phyloP scores from a whole-genome alignment of 1,140 invertebrate genomes.

The Cotesia vestalis region DNA sequence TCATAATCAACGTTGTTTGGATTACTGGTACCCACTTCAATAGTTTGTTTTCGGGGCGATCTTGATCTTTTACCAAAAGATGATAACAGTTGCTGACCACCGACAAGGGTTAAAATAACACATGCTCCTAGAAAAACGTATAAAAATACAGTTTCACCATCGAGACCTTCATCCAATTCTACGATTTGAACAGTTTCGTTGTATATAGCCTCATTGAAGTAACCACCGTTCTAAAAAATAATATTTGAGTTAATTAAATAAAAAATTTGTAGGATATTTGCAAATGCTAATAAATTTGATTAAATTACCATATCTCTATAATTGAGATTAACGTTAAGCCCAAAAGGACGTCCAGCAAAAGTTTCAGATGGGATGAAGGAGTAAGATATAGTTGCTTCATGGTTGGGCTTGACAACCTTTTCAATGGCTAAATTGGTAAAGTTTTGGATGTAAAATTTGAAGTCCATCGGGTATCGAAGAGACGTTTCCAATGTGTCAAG shows the following conservation, averaged over 20 bases:
- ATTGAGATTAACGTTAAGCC: conserved; percentile 90
- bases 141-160: conserved; percentile 98
- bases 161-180: conserved; percentile 95
- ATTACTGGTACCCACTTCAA: conserved; percentile 84
- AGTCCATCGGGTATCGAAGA: conserved; percentile 98
- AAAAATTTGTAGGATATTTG: too few relatives aligned
- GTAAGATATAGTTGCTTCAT: conserved; percentile 95
- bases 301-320: conserved; percentile 85
- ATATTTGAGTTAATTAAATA: conserved; percentile 20
- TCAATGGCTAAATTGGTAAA: conserved; percentile 93
- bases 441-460: conserved; percentile 97
- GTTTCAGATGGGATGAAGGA: conserved; percentile 94
- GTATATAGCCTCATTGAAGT: conserved; percentile 91
- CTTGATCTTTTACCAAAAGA: conserved; percentile 75
- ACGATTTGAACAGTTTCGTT: conserved; percentile 98
- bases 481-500: conserved; percentile 95
- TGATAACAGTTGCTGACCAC: conserved; percentile 88
- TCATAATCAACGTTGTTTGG: conserved; percentile 96
- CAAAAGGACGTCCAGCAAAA: conserved; percentile 95
- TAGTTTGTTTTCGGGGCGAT: conserved; percentile 70
- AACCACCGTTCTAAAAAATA: conserved; percentile 71
- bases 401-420: conserved; percentile 85
- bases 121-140: conserved; percentile 94
- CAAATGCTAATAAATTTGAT: conserved; percentile 16
- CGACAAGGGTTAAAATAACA: conserved; percentile 85